phyloP scores from a whole-genome alignment of 2,888 invertebrate species.

The Amaurobius ferox region DNA sequence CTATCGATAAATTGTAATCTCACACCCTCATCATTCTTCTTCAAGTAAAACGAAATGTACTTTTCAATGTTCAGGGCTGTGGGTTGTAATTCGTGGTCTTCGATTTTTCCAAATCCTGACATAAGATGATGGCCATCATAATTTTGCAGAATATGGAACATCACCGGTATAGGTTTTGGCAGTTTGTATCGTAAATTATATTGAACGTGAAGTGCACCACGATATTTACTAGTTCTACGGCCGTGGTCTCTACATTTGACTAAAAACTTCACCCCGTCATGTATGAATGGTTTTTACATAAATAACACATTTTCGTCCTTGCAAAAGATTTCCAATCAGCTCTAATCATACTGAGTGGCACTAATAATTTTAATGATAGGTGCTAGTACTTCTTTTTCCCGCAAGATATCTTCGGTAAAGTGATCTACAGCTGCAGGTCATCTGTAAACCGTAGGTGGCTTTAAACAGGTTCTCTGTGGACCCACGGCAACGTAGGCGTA shows the following conservation, averaged over 20 bases:
- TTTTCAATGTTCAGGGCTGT: neutral
- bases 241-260: neutral
- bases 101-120: neutral
- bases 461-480: neutral
- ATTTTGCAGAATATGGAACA: neutral
- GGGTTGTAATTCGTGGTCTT: neutral
- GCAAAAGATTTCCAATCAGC: neutral
- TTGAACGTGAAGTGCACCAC: neutral
- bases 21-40: neutral
- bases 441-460: neutral
- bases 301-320: neutral
- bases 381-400: neutral
- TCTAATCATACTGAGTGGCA: neutral
- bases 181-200: neutral
- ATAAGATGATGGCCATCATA: neutral
- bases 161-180: neutral
- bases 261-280: neutral
- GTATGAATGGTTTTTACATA: neutral
- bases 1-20: neutral
- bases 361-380: neutral
- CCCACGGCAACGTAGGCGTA: neutral
- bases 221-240: neutral
- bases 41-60: neutral
- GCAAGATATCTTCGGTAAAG: neutral
- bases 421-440: neutral